These are phyloP conservation scores for Subanguina moxae DNA, from an alignment of 1,140 invertebrate species.

Conservation along the genomic window DNA sequence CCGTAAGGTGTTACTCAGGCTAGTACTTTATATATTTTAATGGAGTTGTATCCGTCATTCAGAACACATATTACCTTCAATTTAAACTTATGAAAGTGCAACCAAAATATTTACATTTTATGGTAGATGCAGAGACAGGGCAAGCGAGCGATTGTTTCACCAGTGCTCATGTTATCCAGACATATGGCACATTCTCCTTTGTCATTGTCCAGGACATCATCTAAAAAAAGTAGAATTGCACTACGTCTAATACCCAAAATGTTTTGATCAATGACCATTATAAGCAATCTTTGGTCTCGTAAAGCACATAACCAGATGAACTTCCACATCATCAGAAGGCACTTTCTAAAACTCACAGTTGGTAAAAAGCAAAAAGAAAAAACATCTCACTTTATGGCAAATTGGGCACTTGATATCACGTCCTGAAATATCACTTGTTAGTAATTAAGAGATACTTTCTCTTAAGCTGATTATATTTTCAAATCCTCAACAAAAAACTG, in stretches of 20 bases:
- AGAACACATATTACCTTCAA: neutral
- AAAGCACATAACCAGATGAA: constrained; percentile 96
- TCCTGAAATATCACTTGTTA: constrained; percentile 23
- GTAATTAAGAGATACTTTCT: too few relatives aligned
- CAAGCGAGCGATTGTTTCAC: constrained; percentile 90
- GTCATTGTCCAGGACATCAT: constrained; percentile 88
- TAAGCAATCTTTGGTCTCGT: constrained; percentile 95
- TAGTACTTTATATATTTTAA: too few relatives aligned
- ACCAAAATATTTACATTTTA: constrained; percentile 72
- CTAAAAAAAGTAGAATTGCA: constrained; percentile 72
- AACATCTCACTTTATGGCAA: constrained; percentile 73
- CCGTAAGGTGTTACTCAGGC: too few relatives aligned
- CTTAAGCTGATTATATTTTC: too few relatives aligned
- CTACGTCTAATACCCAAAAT: neutral
- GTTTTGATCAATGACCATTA: constrained; percentile 72
- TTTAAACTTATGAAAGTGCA: neutral
- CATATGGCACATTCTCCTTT: constrained; percentile 98
- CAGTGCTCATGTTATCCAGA: constrained; percentile 87
- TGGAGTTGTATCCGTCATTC: too few relatives aligned
- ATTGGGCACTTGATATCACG: constrained; percentile 94
- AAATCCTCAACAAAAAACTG: too few relatives aligned
- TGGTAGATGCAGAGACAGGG: constrained; percentile 99
- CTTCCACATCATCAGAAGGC: constrained; percentile 92
- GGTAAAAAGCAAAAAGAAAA: too few relatives aligned
- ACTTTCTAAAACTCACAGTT: constrained; percentile 66